Evolutionary conservation across 2,888 invertebrate species (phyloP), one percentile per base, ranked within the genome.

Genomic region (Cylindroiulus punctatus): DNA sequence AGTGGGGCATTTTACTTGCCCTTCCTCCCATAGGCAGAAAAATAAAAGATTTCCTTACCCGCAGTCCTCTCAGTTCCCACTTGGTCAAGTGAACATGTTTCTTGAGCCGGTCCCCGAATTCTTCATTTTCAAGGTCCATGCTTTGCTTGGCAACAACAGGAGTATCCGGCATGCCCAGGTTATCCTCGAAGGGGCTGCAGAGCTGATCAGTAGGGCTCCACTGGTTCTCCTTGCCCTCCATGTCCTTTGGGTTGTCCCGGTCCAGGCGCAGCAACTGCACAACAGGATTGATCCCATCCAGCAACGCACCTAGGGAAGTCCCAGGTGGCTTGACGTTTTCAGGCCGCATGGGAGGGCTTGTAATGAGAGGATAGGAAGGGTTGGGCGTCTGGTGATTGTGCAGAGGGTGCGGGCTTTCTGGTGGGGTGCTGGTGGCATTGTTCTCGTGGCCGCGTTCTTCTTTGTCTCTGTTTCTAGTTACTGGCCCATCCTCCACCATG

Each of bases 51-150:
- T 10, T 7, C 17, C 86, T 85, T 84, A 88, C 88, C 89, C 92
- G 92, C 52, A 92, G 89, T 7, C 92, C 92, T 88, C 91, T 91
- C 30, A 92, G 89, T 88, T 92, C 92, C 93, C 94, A 92, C 36
- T 89, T 89, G 40, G 90, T 91, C 40, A 91, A 88, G 86, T 91
- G 90, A 36, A 90, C 88, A 88, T 90, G 89, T n/a, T 86, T 84
- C 47, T 47, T 47, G 47, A 47, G 10, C 19, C 40, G 7, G 36
- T 14, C 8, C 12, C 26, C 84, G 1, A 12, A 26, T 2, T 19
- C 42, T 14, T 84, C 84, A 7, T 19, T 40, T 22, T 82, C 82
- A 14, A 30, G 22, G 2, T 26, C 84, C n/a, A n/a, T 10, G 12
- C 30, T 19, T 14, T 42, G 40, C 44, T 84, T 42, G 40, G 36